These are phyloP conservation scores for Oscheius onirici DNA, from an alignment of 2,888 invertebrate species.

Conservation along the genomic window DNA sequence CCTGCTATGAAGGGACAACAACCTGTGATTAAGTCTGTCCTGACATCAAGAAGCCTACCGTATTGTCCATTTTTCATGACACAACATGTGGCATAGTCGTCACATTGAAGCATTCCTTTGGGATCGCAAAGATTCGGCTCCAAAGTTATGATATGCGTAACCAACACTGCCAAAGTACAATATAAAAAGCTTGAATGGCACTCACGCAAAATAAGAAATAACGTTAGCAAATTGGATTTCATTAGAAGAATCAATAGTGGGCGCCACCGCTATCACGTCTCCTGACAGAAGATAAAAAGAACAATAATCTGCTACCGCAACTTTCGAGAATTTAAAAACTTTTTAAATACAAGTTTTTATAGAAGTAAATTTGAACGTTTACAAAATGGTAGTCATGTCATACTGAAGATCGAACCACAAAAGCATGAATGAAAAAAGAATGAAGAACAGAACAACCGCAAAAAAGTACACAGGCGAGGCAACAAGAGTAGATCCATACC, in stretches of 20 bases:
- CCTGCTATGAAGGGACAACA: conserved; percentile 51
- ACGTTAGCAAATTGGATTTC: conserved; percentile 1
- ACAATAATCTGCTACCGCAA: conserved; percentile 12
- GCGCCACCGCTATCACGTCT: neutral
- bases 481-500: conserved; percentile 52
- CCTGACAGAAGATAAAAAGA: neutral
- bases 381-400: conserved; percentile 65
- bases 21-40: conserved; percentile 34
- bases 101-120: conserved; percentile 47
- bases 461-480: conserved; percentile 56
- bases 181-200: neutral
- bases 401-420: conserved; percentile 69
- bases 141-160: neutral
- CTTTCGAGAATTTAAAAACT: neutral
- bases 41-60: conserved; percentile 31
- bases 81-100: conserved; percentile 48
- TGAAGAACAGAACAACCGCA: conserved; percentile 59
- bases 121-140: conserved; percentile 53
- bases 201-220: conserved; percentile 1
- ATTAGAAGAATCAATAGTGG: conserved; percentile 26
- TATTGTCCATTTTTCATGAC: conserved; percentile 40
- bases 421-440: conserved; percentile 57
- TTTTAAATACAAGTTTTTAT: neutral
- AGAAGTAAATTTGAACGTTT: neutral
- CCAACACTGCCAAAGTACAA: too few relatives aligned